These are phyloP conservation scores for Pogonomyrmex barbatus DNA, from an alignment of 1,140 invertebrate species.

Conservation along the genomic window DNA sequence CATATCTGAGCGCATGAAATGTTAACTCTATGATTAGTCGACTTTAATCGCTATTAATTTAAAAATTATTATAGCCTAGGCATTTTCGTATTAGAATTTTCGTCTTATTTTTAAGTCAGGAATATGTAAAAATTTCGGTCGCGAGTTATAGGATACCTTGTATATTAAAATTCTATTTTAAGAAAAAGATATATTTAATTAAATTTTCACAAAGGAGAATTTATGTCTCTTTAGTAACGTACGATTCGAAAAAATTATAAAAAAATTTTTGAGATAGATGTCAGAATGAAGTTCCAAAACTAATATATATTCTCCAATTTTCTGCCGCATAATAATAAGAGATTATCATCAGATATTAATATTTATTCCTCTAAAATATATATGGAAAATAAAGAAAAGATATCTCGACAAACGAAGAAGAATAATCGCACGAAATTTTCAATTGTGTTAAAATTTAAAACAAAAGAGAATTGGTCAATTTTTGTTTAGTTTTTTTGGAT, in stretches of 20 bases:
- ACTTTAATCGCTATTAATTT: no score
- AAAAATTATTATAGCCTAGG: no score
- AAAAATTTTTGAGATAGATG: background rate
- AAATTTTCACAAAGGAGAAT: background rate
- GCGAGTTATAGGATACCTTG: no score
- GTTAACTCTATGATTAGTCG: no score
- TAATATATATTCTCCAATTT: background rate
- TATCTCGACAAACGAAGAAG: background rate
- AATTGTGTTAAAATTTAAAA: constrained; percentile 8
- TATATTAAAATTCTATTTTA: no score
- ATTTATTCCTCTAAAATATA: background rate
- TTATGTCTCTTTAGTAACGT: background rate
- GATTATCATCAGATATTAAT: background rate
- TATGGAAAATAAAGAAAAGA: no score
- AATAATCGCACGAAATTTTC: constrained; percentile 2
- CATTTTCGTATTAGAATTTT: no score
- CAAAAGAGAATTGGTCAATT: background rate
- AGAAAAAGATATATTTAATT: background rate
- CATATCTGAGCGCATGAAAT: no score
- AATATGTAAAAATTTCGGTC: no score
- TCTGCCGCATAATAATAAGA: background rate
- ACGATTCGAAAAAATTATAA: background rate
- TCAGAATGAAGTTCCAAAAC: background rate
- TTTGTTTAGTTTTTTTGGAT: constrained; percentile 13
- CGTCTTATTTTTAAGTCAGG: no score